A percentile compares a stretch with the other conserved stretches of the same genome.
phyloP scores from a whole-genome alignment of 2,888 invertebrate species.

The Zygothrica quintamaculata region DNA sequence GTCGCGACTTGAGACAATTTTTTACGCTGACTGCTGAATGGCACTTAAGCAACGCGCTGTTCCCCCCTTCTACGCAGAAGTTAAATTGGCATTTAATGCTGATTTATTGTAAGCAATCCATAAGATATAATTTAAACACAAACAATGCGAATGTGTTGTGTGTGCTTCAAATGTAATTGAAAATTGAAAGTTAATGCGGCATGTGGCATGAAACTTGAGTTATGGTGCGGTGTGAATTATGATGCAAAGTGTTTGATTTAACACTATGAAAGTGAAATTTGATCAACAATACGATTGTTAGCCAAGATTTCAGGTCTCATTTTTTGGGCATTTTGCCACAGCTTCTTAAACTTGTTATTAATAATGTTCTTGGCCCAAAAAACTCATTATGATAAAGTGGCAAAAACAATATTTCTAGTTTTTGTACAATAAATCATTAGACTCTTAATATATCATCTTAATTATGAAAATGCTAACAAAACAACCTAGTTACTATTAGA shows the following conservation, averaged over 20 bases:
- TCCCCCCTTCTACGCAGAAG: neutral
- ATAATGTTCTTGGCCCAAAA: constrained; percentile 54
- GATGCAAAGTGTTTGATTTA: constrained; percentile 1
- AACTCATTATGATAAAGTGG: constrained; percentile 28
- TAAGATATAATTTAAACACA: constrained; percentile 28
- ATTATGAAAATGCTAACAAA: constrained; percentile 36
- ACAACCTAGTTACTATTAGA: neutral
- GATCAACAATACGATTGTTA: neutral
- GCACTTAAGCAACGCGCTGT: neutral
- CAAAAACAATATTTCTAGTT: constrained; percentile 33
- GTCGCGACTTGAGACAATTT: constrained; percentile 20
- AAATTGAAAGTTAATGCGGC: constrained; percentile 48
- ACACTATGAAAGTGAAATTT: constrained; percentile 36
- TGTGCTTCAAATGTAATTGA: constrained; percentile 41
- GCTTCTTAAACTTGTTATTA: constrained; percentile 22
- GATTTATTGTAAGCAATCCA: constrained; percentile 51
- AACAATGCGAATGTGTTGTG: constrained; percentile 16
- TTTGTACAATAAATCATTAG: constrained; percentile 60
- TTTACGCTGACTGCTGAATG: neutral
- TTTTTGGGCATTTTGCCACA: neutral
- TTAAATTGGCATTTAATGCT: constrained; percentile 54
- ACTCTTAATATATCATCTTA: constrained; percentile 56
- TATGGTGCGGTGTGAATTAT: neutral
- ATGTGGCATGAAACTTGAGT: neutral
- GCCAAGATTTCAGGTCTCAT: constrained; percentile 8